Base-by-base conservation (phyloP, 1,140 invertebrate species). In the Zaprionus inermis region DNA sequence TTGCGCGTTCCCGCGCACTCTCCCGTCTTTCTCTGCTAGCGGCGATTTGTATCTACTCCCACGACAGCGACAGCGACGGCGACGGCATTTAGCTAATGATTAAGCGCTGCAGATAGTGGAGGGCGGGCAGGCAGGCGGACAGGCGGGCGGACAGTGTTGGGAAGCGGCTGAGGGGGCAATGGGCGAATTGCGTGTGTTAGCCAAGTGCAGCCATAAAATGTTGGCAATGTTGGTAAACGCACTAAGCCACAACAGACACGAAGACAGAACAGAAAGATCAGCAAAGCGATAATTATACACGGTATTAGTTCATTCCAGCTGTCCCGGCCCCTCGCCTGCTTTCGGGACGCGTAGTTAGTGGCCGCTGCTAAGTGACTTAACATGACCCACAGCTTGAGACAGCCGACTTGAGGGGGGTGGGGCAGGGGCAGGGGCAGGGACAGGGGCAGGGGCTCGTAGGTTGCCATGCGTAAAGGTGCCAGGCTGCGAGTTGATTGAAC, bases 231-330 rank as follows among this genome's bases (percentile, higher is more conserved):
- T 71, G 78, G 75, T 58, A 73, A 78, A 77, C 71, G 60, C 60
- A 69, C 81, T 52, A 52, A 54, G 66, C 74, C 51, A 63, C 74
- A 69, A 66, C 67, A 78, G 68, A 28, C 2, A 24, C 2, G 4
- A 5, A 28, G 3, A 28, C 55, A 78, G 61, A 78, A 65, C 76
- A 88, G n/a, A 72, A 64, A 82, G 81, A 85, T 85, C 81, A 81
- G 81, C 80, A 89, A 89, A 81, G 84, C 85, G 84, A 89, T 89
- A 89, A 89, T 89, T 89, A 89, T 78, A 89, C 78, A 69, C 84
- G 79, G 80, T 88, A 88, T 88, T 86, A 88, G 72, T 80, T 88
- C 60, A 88, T 75, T 56, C 76, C 69, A 54, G 18, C 10, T 28
- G 16, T 16, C 9, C 52, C 18, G 20, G 7, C 28, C 41, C 34